Conservation (phyloP, 2,797 vertebrate species). For the Danio choprae region DNA sequence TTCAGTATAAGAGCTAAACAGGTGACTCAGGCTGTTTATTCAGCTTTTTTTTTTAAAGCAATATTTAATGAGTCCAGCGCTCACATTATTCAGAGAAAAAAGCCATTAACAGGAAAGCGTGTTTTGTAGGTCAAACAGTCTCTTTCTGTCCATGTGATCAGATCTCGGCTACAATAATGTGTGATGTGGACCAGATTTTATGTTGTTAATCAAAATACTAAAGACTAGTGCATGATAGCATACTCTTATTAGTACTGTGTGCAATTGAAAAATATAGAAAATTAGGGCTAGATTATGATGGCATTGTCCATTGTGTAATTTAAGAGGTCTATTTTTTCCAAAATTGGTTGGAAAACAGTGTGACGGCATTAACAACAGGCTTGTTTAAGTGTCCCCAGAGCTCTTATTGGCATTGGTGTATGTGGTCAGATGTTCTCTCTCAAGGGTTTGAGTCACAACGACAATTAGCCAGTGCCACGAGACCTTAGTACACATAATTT, state of each 20-base stretch:
- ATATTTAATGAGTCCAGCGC: background rate
- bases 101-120: background rate
- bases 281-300: background rate
- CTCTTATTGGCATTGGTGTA: background rate
- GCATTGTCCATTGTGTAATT: background rate
- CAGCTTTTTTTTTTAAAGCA: background rate
- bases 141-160: background rate
- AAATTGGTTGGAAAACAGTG: background rate
- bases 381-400: slow-evolving; percentile 18
- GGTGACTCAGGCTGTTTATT: background rate
- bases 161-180: background rate
- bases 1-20: background rate
- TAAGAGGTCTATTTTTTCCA: background rate
- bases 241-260: background rate
- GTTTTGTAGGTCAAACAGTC: background rate
- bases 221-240: background rate
- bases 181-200: background rate
- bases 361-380: background rate
- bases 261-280: background rate
- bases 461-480: slow-evolving; percentile 32
- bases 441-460: slow-evolving; percentile 33
- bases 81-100: background rate
- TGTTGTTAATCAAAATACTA: background rate
- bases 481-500: slow-evolving; percentile 30
- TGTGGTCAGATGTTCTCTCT: slow-evolving; percentile 31